Base-by-base conservation (phyloP, 37 sponge, comb jelly and placozoan genomes). In the Beroe ovata region DNA sequence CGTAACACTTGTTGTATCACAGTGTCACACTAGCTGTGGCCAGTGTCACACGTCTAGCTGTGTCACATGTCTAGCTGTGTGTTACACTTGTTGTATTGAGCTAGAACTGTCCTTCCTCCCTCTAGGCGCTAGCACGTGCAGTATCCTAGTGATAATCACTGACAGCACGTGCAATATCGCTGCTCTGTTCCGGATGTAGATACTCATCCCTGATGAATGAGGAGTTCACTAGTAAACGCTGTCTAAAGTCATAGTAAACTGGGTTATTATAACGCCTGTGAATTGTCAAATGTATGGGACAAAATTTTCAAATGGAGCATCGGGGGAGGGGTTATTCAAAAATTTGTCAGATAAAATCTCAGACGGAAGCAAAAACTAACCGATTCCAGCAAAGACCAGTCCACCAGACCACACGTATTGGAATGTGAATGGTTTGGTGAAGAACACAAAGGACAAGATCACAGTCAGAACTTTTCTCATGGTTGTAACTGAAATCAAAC, bases 401-500 rank as follows among this genome's bases (percentile, higher is more conserved):
- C 29, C 35, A 2, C 84, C 84, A 40, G 54, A 42, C 84, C 84
- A 77, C 4, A 91, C 95, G 90, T 59, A 94, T 94, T 95, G 93
- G 25, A 89, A 60, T 88, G 94, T 93, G 90, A 95, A 95, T 18
- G 95, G 95, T 38, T 95, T 95, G 6, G 92, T 81, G 90, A 95
- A 95, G 92, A 95, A 23, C 0, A 93, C 21, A 62, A 95, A 95
- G 58, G 95, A 95, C 6, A 95, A 60, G 37, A 93, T 90, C 19
- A 95, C 89, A 1, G 93, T 92, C 18, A 95, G 39, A 0, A 92
- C 92, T 88, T 95, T 95, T 30, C 95, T 60, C 60, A 92, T 91
- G 0, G 95, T 95, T 2, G 95, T 95, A 21, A 95, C 95, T 95
- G 84, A 66, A 66, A n/a, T n/a, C n/a, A n/a, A n/a, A n/a, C n/a